Conservation (phyloP, 2,797 vertebrate genomes). For the Acrossocheilus fasciatus region DNA sequence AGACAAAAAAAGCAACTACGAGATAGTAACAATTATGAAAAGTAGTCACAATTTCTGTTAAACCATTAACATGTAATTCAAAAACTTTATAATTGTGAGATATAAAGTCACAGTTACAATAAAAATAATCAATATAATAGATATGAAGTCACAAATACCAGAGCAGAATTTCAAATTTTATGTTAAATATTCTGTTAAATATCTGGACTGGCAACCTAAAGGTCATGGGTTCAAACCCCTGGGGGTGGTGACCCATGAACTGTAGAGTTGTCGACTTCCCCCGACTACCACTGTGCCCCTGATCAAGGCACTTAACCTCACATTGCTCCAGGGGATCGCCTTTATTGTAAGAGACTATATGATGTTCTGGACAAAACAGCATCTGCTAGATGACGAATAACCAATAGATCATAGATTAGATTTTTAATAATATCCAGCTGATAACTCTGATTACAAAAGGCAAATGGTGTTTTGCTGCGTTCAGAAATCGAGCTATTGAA, state of each 20-base stretch:
- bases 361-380: neutral
- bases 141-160: neutral
- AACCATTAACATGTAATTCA: neutral
- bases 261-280: neutral
- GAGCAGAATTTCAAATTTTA: neutral
- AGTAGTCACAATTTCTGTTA: neutral
- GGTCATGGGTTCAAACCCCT: neutral
- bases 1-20: neutral
- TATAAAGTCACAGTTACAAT: neutral
- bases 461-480: slow-evolving; percentile 4
- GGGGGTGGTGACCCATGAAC: neutral
- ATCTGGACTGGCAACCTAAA: neutral
- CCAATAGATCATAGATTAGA: neutral
- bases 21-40: neutral
- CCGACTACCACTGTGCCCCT: neutral
- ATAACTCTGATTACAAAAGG: neutral
- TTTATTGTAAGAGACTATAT: neutral
- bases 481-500: slow-evolving; percentile 50
- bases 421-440: neutral
- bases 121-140: neutral
- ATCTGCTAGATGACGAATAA: neutral
- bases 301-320: neutral
- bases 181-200: neutral
- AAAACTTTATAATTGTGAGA: neutral
- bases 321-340: neutral